These are phyloP conservation scores for Scleropages formosus DNA, from an alignment of 2,797 vertebrate genomes.

Conservation along the genomic window DNA sequence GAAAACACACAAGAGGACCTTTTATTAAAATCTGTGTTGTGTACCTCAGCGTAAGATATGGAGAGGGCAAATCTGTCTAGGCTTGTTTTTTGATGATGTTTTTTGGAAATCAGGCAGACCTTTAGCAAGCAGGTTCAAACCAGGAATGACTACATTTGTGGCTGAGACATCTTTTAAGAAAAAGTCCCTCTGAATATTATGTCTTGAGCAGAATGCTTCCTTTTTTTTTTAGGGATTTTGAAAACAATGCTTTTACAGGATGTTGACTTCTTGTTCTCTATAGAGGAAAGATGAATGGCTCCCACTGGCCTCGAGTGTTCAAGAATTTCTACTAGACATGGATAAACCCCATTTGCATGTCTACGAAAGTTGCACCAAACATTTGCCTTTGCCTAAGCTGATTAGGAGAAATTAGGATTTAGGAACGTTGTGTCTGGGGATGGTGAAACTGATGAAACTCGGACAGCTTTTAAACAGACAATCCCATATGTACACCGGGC, in stretches of 20 bases:
- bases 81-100: conserved; percentile 48
- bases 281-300: conserved; percentile 26
- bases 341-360: conserved; percentile 26
- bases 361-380: conserved; percentile 26
- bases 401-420: conserved; percentile 38
- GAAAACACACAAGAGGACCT: conserved; percentile 66
- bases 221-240: conserved; percentile 11
- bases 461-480: conserved; percentile 19
- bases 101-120: conserved; percentile 32
- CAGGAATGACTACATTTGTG: conserved; percentile 16
- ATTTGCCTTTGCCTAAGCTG: conserved; percentile 34
- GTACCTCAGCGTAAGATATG: conserved; percentile 61
- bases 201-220: conserved; percentile 9
- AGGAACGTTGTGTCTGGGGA: conserved; percentile 29
- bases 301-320: conserved; percentile 9
- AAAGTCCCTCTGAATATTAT: conserved; percentile 14
- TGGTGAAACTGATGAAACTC: conserved; percentile 24
- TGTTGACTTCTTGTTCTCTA: conserved; percentile 15
- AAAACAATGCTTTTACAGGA: conserved; percentile 30
- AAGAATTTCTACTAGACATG: conserved; percentile 25
- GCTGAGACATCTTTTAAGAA: background rate
- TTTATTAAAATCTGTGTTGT: conserved; percentile 64
- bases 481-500: conserved; percentile 28
- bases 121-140: conserved; percentile 34
- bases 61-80: conserved; percentile 40